Conservation (phyloP, 1,140 invertebrate genomes). For the Eurosta solidaginis region DNA sequence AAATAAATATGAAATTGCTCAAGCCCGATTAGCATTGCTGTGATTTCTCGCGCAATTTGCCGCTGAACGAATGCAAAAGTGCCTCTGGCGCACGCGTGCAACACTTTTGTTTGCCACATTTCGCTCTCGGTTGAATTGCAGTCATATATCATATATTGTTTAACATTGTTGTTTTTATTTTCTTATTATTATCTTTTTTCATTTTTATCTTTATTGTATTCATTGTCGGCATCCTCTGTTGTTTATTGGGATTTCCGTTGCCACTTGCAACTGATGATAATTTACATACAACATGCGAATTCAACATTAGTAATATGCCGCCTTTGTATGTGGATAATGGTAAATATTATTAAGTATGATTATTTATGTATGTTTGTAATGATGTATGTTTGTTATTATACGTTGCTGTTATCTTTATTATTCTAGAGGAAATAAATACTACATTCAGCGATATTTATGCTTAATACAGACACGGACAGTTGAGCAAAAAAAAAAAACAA, state of each 20-base stretch:
- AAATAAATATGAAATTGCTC: not conserved
- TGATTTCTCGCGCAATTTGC: conserved; percentile 12
- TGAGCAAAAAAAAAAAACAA: too few relatives aligned
- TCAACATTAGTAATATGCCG: not conserved
- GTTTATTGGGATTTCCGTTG: not conserved
- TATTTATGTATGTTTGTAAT: not conserved
- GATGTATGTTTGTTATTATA: not conserved
- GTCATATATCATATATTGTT: conserved; percentile 40
- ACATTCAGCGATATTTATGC: too few relatives aligned
- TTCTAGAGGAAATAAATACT: too few relatives aligned
- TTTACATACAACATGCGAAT: conserved; percentile 21
- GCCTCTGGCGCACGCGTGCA: conserved; percentile 16
- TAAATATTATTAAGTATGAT: not conserved
- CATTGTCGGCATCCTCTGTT: not conserved
- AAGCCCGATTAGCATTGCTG: not conserved
- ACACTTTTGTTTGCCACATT: conserved; percentile 17
- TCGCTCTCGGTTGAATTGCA: conserved; percentile 1
- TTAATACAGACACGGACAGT: too few relatives aligned
- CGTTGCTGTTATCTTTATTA: too few relatives aligned
- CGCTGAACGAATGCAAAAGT: not conserved
- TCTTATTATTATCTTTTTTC: not conserved
- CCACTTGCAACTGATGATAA: not conserved
- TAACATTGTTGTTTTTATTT: conserved; percentile 46
- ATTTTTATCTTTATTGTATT: not conserved
- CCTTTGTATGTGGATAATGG: not conserved